phyloP scores from a whole-genome alignment of 2,888 invertebrate genomes.

The Lithophane leautieri region DNA sequence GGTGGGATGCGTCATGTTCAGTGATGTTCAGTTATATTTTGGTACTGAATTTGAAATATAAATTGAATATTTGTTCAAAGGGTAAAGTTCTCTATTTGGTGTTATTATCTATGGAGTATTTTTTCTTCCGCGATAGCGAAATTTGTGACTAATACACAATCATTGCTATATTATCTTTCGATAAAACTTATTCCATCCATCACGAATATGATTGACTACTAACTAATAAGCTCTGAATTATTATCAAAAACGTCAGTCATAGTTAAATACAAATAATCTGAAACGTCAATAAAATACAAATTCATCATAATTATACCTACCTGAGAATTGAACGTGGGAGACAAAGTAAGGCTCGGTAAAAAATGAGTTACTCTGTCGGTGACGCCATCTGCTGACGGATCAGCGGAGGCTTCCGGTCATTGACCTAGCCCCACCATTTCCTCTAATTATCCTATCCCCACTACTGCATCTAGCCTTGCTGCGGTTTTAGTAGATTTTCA shows the following conservation, averaged over 20 bases:
- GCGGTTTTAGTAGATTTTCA: conserved; percentile 77
- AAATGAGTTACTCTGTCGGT: conserved; percentile 60
- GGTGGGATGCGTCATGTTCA: conserved; percentile 33
- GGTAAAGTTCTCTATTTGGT: background rate
- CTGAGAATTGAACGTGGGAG: conserved; percentile 63
- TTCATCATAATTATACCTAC: conserved; percentile 64
- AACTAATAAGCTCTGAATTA: conserved; percentile 27
- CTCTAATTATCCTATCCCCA: conserved; percentile 82
- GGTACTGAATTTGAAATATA: background rate
- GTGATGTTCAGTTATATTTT: background rate
- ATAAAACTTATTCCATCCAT: conserved; percentile 9
- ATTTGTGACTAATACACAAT: background rate
- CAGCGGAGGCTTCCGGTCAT: conserved; percentile 77
- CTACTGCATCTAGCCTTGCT: conserved; percentile 69
- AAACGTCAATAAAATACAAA: conserved; percentile 61
- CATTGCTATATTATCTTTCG: background rate
- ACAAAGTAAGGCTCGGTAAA: conserved; percentile 54
- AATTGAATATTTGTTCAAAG: background rate
- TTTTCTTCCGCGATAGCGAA: background rate
- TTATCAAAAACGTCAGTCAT: conserved; percentile 38
- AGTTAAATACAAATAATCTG: conserved; percentile 34
- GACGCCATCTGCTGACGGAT: conserved; percentile 73
- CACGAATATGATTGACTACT: background rate
- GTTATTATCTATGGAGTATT: background rate
- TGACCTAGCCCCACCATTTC: conserved; percentile 78